A percentile compares a stretch with the other conserved stretches of the same genome.
These are phyloP conservation scores for Bombus turneri DNA, from an alignment of 1,140 invertebrate genomes.

Conservation along the genomic window DNA sequence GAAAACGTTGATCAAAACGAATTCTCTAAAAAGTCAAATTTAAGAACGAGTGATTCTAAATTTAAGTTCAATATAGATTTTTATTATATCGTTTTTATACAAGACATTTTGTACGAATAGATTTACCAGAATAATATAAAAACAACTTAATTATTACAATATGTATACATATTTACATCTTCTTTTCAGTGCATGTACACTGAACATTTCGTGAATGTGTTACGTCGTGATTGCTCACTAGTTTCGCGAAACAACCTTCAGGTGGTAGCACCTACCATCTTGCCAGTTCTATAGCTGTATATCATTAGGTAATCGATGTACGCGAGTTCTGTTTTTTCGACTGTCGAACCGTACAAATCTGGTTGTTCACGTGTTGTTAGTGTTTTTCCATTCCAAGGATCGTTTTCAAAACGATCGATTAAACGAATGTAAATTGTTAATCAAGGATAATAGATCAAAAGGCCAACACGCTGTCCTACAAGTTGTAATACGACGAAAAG, in stretches of 20 bases:
- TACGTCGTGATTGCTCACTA: not conserved
- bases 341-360: not conserved
- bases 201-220: not conserved
- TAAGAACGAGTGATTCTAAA: not conserved
- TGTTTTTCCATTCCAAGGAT: not conserved
- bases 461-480: not conserved
- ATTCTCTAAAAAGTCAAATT: not conserved
- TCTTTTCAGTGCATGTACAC: too few relatives aligned
- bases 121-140: not conserved
- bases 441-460: not conserved
- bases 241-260: not conserved
- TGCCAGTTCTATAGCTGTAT: too few relatives aligned
- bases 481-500: not conserved
- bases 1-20: not conserved
- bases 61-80: not conserved
- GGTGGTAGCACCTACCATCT: slow-evolving; percentile 31
- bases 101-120: not conserved
- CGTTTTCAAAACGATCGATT: not conserved
- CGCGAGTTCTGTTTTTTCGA: not conserved
- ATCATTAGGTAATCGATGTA: not conserved
- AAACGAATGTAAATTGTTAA: not conserved
- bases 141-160: not conserved
- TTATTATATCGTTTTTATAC: too few relatives aligned
- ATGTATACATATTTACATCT: too few relatives aligned
- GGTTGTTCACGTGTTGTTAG: not conserved